A percentile compares a stretch with the other conserved stretches of the same genome.
phyloP scores from a whole-genome alignment of 2,113 vertebrate species.

The Oncorhynchus keta region DNA sequence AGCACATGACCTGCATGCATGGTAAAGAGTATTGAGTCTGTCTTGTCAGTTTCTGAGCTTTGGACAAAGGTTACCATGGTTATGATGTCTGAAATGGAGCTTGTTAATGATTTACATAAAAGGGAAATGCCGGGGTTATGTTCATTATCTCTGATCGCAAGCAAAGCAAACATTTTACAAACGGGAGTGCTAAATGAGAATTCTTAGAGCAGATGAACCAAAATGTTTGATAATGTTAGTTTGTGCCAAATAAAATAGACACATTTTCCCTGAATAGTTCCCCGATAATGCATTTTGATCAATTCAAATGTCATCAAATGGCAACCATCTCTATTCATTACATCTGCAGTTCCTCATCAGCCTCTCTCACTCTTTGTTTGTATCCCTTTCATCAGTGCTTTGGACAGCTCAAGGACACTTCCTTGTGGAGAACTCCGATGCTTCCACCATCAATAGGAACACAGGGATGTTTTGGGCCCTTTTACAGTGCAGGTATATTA shows the following conservation, averaged over 20 bases:
- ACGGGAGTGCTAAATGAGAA: background rate
- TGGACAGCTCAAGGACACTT: constrained; percentile 97
- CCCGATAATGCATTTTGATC: too few species aligned
- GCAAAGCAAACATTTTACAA: background rate
- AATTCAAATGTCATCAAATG: too few species aligned
- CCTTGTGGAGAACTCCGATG: constrained; percentile 92
- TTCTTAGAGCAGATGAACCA: background rate
- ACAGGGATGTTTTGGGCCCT: constrained; percentile 98
- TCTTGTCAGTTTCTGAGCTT: background rate
- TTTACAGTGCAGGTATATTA: constrained; percentile 87
- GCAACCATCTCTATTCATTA: too few species aligned
- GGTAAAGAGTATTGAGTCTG: background rate
- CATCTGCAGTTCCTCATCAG: too few species aligned
- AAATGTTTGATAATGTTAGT: too few species aligned
- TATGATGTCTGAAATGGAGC: background rate
- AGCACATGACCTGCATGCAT: background rate
- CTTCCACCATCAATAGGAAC: constrained; percentile 92
- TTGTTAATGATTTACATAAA: constrained; percentile 1
- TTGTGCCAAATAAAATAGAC: too few species aligned
- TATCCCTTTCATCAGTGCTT: constrained; percentile 75
- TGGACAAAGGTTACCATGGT: constrained; percentile 3
- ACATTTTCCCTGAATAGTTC: too few species aligned
- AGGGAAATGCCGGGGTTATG: background rate
- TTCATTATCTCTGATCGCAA: background rate
- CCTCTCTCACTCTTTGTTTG: background rate